Base-by-base conservation (phyloP, 1,140 invertebrate species). In the Euwallacea fornicatus region DNA sequence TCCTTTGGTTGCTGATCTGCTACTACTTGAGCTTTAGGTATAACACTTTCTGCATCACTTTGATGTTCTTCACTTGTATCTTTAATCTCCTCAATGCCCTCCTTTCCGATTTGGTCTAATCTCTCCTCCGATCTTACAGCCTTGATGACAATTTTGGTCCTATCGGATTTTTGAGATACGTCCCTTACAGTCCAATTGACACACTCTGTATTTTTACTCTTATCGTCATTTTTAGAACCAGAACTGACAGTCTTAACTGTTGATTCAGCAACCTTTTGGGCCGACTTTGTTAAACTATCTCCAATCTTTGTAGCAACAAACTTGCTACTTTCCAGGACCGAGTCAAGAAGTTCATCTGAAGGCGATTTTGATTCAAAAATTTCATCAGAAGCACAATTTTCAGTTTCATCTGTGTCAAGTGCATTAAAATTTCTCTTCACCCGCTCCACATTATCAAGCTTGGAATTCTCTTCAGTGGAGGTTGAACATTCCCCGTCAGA, bases 401-500 rank as follows among this genome's bases (percentile, higher is more conserved):
- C 56, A 7, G n/a, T n/a, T n/a, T 42, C 66, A n/a, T 55, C 33
- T 33, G 43, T 8, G 13, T 60, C 43, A 33, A 66, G 10, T 11
- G 46, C 9, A 13, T 13, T 50, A 33, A 33, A 33, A 42, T 62
- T 33, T n/a, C 33, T 46, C 33, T 72, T 67, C 9, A 46, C 56
- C 41, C 43, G 33, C 9, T 64, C 58, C 54, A 62, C 66, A 64
- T 73, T 65, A 9, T 63, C 16, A 15, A 11, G n/a, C 7, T 7
- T 21, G 44, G n/a, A 9, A n/a, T 8, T 42, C 16, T 33, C 41
- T 54, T 69, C 62, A 15, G 21, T 8, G 21, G 21, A 33, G 21
- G 21, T 33, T 2, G 21, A 33, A 56, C 41, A 6, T 41, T 66
- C 62, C 11, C 13, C 67, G 44, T 69, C 68, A 16, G 72, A 71